Conservation (phyloP, 2,113 vertebrate species). For the Aythya baeri region DNA sequence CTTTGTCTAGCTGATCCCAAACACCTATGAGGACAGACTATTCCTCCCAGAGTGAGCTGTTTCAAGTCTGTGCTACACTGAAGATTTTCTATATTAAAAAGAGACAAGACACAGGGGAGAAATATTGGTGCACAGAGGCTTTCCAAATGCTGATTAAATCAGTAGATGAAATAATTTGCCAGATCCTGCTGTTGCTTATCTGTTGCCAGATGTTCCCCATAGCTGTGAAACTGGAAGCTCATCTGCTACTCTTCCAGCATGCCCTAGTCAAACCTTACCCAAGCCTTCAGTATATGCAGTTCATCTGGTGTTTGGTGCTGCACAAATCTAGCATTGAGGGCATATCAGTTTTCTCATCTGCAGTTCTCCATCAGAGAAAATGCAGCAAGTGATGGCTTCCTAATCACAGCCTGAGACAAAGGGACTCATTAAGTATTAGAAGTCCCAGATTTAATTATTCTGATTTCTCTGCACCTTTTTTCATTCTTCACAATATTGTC, state of each 20-base stretch:
- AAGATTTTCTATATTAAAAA: neutral
- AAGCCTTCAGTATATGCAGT: neutral
- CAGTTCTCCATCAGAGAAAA: neutral
- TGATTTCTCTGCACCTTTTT: conserved; percentile 24
- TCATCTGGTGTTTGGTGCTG: neutral
- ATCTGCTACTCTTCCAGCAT: neutral
- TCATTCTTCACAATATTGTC: conserved; percentile 10
- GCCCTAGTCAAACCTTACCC: neutral
- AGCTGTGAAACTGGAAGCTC: neutral
- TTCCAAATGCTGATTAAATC: neutral
- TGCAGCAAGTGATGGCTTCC: neutral
- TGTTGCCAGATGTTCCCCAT: neutral
- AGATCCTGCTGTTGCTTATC: neutral
- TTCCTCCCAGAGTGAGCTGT: too few species aligned
- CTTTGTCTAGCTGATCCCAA: neutral
- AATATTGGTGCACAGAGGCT: neutral
- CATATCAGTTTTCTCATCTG: neutral
- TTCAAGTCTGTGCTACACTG: neutral
- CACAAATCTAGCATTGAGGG: neutral
- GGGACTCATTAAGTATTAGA: neutral
- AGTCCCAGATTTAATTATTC: neutral
- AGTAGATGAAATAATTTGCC: neutral
- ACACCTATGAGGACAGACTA: neutral
- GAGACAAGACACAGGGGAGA: neutral
- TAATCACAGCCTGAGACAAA: neutral